Evolutionary conservation across 2,113 vertebrate genomes (phyloP), one percentile per base, ranked within the genome.

Genomic region (Chloroceryle aenea): DNA sequence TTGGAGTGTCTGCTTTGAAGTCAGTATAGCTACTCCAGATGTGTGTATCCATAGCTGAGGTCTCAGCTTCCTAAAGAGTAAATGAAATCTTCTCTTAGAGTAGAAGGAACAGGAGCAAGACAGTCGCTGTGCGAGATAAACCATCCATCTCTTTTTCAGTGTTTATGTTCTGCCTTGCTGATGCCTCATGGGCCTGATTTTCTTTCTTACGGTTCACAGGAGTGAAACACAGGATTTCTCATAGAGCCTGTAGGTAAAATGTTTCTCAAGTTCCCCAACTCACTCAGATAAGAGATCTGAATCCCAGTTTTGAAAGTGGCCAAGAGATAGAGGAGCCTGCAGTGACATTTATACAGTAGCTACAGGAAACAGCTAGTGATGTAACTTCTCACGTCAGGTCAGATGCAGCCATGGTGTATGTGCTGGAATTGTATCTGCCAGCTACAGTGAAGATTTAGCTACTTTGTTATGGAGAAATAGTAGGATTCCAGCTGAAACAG

Each of bases 81-180:
- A 69, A 80, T 59, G 40, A 78, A 82, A 85, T 55, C 73, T 91
- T 14, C 52, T 85, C 26, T 32, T 52, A 20, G 52, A 69, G 23
- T n/a, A 68, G 40, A 32, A 72, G 38, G n/a, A 90, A 10, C 5
- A 43, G 61, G 52, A 81, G 27, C 14, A 64, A 63, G 40, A 36
- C 0, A 0, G 16, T 68, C 13, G 2, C 32, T 71, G 7, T 47
- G 55, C 40, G n/a, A n/a, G 56, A n/a, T 90, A 43, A 86, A 75
- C n/a, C 47, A n/a, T 30, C 73, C 2, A 0, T 3, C 32, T 96
- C 29, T 32, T 29, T 59, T 79, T 66, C 38, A 15, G 4, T 82
- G 61, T 29, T 40, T 74, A 2, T 14, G 17, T 59, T 85, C 36
- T 75, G 67, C n/a, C 40, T n/a, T 76, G 83, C 56, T 55, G 47